Evolutionary conservation across 92 coral and sea anemone genomes (phyloP), one percentile per base, ranked within the genome.

Genomic region (Actinostola sp.): DNA sequence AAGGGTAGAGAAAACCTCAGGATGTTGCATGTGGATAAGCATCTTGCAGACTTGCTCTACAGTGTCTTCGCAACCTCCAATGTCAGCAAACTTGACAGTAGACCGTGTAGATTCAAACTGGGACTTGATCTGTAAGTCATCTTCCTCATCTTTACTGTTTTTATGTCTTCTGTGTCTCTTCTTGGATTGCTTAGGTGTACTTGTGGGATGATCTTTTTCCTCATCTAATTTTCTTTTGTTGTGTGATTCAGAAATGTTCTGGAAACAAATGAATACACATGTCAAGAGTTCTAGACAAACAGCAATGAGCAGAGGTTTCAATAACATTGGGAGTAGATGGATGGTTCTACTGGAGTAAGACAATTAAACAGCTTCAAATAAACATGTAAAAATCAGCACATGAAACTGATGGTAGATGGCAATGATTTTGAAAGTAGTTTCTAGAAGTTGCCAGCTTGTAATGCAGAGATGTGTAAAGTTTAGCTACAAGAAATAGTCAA

Each of bases 1-100:
- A 30, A 95, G 89, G 3, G 92, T 79, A 1, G 79, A 73, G 71
- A 95, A 95, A 80, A 95, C 98, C 61, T 95, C 98, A 12, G 98
- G 98, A 65, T 94, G 98, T 66, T 75, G 82, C 90, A 94, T 85
- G 69, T 94, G 98, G 53, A 94, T 82, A 33, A 94, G 83, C 64
- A 94, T 82, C 57, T 94, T 91, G 52, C 94, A 86, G 32, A 91
- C 98, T 82, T 93, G 93, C 51, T 90, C 84, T 48, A 94, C 81
- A 34, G 83, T 88, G 44, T 81, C 89, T 4, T 82, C 92, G 60
- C 98, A 93, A 14, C 98, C 98, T 50, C 98, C 98, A 59, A 90
- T 65, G 82, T 93, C 97, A 15, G 92, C 63, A 65, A 93, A 93
- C 78, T 77, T 93, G 8, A 90, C 88, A 21, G 80, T 61, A 0